phyloP scores from a whole-genome alignment of 2,113 vertebrate species.

The Xiphophorus maculatus region DNA sequence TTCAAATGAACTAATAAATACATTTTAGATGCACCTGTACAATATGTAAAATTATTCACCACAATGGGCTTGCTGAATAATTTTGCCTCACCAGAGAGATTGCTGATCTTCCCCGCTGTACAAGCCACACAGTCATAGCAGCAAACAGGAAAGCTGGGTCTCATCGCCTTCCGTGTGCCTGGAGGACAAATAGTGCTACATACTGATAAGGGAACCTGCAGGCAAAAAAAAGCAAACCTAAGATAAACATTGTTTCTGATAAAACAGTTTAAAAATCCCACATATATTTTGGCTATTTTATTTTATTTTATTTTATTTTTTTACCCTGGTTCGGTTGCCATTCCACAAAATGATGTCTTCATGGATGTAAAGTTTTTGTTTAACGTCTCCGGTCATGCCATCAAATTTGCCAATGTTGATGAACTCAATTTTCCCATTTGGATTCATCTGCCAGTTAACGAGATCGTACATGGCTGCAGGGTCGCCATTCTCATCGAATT shows the following conservation, averaged over 20 bases:
- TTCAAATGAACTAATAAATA: background rate
- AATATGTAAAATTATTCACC: background rate
- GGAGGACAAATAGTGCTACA: conserved; percentile 78
- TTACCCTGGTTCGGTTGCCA: conserved; percentile 63
- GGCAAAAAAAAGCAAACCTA: conserved; percentile 7
- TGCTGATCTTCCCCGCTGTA: conserved; percentile 82
- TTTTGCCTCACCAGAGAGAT: conserved; percentile 76
- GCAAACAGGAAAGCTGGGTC: conserved; percentile 79
- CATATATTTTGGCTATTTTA: background rate
- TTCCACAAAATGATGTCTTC: conserved; percentile 62
- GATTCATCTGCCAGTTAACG: conserved; percentile 77
- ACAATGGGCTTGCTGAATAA: conserved; percentile 2
- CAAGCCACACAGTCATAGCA: conserved; percentile 84
- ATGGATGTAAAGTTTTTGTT: conserved; percentile 71
- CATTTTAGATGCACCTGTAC: background rate
- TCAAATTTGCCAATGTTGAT: conserved; percentile 80
- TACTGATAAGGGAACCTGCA: conserved; percentile 77
- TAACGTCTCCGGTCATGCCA: conserved; percentile 43
- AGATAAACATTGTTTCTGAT: conserved; percentile 15
- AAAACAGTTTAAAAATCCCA: background rate
- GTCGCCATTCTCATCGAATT: conserved; percentile 82
- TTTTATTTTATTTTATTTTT: background rate
- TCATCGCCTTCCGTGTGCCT: conserved; percentile 79
- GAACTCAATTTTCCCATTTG: conserved; percentile 67
- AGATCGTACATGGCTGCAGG: conserved; percentile 81